These are phyloP conservation scores for Poecilia picta DNA, from an alignment of 2,797 vertebrate species.

Conservation along the genomic window DNA sequence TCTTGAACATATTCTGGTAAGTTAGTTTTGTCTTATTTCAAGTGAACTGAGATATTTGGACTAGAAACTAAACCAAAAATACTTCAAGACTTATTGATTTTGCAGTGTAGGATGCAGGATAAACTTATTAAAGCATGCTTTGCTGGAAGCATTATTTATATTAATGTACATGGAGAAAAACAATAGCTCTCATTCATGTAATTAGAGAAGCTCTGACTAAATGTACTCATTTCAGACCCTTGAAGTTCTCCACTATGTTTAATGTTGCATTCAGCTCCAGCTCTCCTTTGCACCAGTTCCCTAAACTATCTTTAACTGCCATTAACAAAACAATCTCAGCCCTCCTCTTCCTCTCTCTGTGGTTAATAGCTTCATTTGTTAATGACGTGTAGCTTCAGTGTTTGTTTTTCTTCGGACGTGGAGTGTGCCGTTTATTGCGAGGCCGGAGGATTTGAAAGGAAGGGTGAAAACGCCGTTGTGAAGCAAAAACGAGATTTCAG, in stretches of 20 bases:
- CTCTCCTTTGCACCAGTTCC: slow-evolving; percentile 33
- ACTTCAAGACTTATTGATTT: neutral
- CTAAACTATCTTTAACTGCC: slow-evolving; percentile 53
- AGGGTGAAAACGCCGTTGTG: slow-evolving; percentile 4
- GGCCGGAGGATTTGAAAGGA: neutral
- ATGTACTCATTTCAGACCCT: slow-evolving; percentile 57
- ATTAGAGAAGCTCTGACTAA: slow-evolving; percentile 60
- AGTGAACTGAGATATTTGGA: too few relatives aligned
- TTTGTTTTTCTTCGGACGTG: slow-evolving; percentile 7
- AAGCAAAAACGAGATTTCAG: slow-evolving; percentile 11
- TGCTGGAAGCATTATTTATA: slow-evolving; percentile 23
- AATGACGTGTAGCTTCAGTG: slow-evolving; percentile 23
- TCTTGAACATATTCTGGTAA: too few relatives aligned
- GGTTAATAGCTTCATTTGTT: slow-evolving; percentile 42
- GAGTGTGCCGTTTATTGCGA: neutral
- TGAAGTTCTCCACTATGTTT: slow-evolving; percentile 53
- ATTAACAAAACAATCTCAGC: slow-evolving; percentile 53
- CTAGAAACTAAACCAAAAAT: too few relatives aligned
- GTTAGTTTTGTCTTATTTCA: too few relatives aligned
- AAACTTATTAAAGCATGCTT: slow-evolving; percentile 27
- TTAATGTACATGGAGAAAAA: slow-evolving; percentile 58
- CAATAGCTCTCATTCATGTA: slow-evolving; percentile 51
- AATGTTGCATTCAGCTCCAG: slow-evolving; percentile 57
- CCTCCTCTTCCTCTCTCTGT: neutral
- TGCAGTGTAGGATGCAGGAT: slow-evolving; percentile 13